Conservation (phyloP, 2,113 vertebrate genomes). For the Cheilinus undulatus region DNA sequence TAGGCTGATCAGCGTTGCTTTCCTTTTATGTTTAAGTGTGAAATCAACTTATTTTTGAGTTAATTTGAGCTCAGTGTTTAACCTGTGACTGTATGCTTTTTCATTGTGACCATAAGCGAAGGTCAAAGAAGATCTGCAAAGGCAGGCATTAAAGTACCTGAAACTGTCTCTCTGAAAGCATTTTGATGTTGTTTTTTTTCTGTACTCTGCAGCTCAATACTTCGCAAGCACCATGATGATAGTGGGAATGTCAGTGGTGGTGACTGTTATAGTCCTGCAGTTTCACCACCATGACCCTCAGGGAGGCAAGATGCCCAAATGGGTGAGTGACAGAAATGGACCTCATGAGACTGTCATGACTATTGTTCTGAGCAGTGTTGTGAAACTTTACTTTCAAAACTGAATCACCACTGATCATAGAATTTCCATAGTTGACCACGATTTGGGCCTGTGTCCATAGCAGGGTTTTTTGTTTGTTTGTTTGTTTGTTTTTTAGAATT, state of each 20-base stretch:
- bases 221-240: slow-evolving; percentile 96
- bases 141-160: background rate
- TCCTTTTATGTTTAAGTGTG: slow-evolving; percentile 46
- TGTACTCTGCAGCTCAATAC: slow-evolving; percentile 87
- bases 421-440: too few species aligned
- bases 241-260: slow-evolving; percentile 91
- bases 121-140: slow-evolving; percentile 1
- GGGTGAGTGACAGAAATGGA: slow-evolving; percentile 82
- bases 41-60: slow-evolving; percentile 45
- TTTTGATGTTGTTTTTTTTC: slow-evolving; percentile 5
- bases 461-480: too few species aligned
- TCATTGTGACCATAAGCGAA: slow-evolving; percentile 2
- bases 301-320: slow-evolving; percentile 93
- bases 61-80: slow-evolving; percentile 13
- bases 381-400: too few species aligned
- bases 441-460: too few species aligned
- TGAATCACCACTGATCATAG: too few species aligned
- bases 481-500: too few species aligned
- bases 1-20: slow-evolving; percentile 19
- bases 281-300: slow-evolving; percentile 94
- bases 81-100: slow-evolving; percentile 20
- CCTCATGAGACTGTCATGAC: background rate
- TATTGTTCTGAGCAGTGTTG: too few species aligned
- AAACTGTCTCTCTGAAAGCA: background rate
- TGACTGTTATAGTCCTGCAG: slow-evolving; percentile 92